Base-by-base conservation (phyloP, 2,888 invertebrate species). In the Campopleginae sp. region DNA sequence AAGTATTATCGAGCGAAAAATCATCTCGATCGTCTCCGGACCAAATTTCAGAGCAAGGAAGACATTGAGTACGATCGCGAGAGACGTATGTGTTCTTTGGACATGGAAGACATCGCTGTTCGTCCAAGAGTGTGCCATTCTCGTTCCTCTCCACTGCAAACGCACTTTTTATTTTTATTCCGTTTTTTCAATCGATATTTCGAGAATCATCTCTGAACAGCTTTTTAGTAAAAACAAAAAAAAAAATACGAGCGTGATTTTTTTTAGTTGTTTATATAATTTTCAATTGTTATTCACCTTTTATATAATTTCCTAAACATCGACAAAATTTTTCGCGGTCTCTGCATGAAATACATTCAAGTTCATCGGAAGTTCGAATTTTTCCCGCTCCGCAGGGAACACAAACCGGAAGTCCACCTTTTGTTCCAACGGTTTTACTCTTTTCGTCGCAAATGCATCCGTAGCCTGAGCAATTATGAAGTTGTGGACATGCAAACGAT, bases 401-500 rank as follows among this genome's bases (percentile, higher is more conserved):
- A 85, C 94, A 94, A 65, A 90, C 78, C 27, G 92, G 91, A 78
- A 86, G 72, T 65, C 89, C 89, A 80, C 90, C 87, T 82, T 91
- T 87, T 58, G 88, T 88, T 48, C 88, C 90, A 63, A 91, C 81
- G 72, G 89, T 90, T 87, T 88, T 93, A 84, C 94, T 94, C 65
- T 89, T 88, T 66, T 90, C 88, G 75, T 94, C 92, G 86, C 95
- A 95, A 75, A 91, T 88, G 86, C 95, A 95, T 19, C 91, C 89
- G 79, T 94, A 91, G 85, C 93, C 95, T 95, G 72, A 27, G 23
- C 27, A 33, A 19, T 63, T 14, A 58, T 27, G 14, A 58, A 58
- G n/a, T n/a, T 48, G 14, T 14, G 3, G 17, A 14, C 14, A 17
- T 46, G 46, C 46, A 14, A 46, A 46, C 46, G 46, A 46, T 46